Evolutionary conservation across 2,113 vertebrate species (phyloP).

Genomic region (Toxostoma redivivum): DNA sequence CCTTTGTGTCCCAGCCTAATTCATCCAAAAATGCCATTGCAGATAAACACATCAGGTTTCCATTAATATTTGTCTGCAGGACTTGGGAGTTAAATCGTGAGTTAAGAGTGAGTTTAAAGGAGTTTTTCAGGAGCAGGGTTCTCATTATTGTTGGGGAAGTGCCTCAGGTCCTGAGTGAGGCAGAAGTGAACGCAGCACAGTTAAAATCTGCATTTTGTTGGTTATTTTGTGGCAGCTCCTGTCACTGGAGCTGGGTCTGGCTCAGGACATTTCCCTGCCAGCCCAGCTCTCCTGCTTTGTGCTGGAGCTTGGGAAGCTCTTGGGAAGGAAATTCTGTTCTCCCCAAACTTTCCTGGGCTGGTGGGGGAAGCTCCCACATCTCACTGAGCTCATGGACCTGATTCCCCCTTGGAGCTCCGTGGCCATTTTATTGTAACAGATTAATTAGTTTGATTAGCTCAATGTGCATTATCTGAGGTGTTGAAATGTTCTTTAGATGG

Average conservation of each 20-base stretch:
- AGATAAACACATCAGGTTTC: not conserved
- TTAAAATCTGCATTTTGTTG: not conserved
- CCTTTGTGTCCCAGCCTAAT: not conserved
- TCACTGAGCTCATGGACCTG: not conserved
- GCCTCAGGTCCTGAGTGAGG: not conserved
- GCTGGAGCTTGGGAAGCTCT: no score
- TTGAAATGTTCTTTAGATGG: not conserved
- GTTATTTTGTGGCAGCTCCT: not conserved
- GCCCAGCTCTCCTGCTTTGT: no score
- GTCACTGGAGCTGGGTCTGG: not conserved
- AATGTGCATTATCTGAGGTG: not conserved
- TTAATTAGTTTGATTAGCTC: not conserved
- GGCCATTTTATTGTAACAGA: not conserved
- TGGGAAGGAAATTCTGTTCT: not conserved
- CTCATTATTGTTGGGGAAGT: not conserved
- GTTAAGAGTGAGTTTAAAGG: not conserved
- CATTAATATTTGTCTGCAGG: not conserved
- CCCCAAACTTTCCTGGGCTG: not conserved
- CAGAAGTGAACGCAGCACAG: not conserved
- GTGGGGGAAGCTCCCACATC: fast-evolving
- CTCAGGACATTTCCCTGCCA: no score
- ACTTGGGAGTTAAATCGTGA: not conserved
- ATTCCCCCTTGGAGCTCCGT: not conserved
- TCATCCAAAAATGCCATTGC: not conserved
- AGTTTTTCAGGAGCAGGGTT: not conserved